Conservation (phyloP, 30 jellyfish, hydroid and myxozoan species). For the Aurelia aurita complex sp. Pacific region DNA sequence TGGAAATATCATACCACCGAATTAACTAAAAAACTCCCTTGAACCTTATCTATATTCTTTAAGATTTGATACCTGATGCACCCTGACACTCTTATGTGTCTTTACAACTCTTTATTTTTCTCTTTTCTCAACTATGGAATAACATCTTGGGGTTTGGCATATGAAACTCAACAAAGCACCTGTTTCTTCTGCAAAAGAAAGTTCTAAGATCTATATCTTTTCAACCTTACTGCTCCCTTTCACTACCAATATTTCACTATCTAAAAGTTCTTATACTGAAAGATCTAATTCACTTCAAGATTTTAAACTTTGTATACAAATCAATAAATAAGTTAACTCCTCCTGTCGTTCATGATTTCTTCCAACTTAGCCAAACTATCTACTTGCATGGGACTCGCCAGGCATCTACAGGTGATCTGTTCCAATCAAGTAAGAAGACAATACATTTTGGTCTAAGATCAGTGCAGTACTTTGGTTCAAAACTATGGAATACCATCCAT, state of each 20-base stretch:
- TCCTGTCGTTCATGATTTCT: slow-evolving; percentile 27
- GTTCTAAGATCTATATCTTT: background rate
- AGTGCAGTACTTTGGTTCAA: background rate
- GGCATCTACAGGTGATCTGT: background rate
- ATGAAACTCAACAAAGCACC: background rate
- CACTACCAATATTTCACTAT: slow-evolving; percentile 23
- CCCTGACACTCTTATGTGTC: background rate
- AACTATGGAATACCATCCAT: too few relatives aligned
- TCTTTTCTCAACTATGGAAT: slow-evolving; percentile 2
- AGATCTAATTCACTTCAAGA: slow-evolving; percentile 20
- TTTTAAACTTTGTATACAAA: slow-evolving; percentile 19
- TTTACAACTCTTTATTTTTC: background rate
- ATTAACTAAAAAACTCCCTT: too few relatives aligned
- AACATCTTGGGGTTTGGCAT: background rate
- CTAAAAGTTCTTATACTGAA: slow-evolving; percentile 24
- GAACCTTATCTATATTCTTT: too few relatives aligned
- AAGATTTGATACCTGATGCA: too few relatives aligned
- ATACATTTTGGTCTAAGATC: background rate
- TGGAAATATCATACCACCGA: too few relatives aligned
- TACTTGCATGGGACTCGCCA: background rate
- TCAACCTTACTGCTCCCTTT: background rate
- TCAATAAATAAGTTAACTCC: slow-evolving; percentile 35
- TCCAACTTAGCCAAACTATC: background rate
- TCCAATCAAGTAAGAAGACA: background rate
- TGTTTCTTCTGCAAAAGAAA: background rate